Base-by-base conservation (phyloP, 2,113 vertebrate genomes). In the Benitochromis conjunctus region DNA sequence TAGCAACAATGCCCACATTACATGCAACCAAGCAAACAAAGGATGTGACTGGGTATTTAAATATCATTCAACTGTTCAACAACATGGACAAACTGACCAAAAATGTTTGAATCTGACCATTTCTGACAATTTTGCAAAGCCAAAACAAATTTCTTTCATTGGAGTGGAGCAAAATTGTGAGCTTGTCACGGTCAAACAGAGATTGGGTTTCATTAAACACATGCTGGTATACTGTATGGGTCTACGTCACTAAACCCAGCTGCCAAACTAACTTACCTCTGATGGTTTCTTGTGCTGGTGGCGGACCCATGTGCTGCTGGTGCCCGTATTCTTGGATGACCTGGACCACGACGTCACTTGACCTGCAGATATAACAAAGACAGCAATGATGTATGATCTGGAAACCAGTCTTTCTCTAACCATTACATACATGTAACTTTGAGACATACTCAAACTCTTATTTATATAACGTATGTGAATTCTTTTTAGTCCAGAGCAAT, bases 221-320 rank as follows among this genome's bases (percentile, higher is more conserved):
- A 83, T n/a, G 60, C 24, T 29, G 71, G 43, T 80, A 55, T 38
- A 41, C 26, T 54, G 13, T 62, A 36, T 6, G 24, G 31, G 62
- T n/a, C 6, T 9, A 80, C 79, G 80, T 81, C 80, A 82, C n/a
- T 57, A 64, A 79, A 14, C 26, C 58, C 9, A 79, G 10, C 9
- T 74, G 86, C 54, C 8, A 36, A 31, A 19, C 8, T 21, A 16
- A 86, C 96, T 1, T 86, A 99, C 98, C 97, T 99, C 98, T 24
- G 98, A 99, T 8, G 98, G 98, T 88, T 98, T 99, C 96, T 98
- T 99, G 92, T 98, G 98, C 94, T 97, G 98, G 91, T 97, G 98
- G 48, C 97, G 97, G 83, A 97, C 96, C 98, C 98, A 99, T 90
- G 96, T 95, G 86, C 97, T 96, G 94, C 97, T 98, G 95, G 97